Base-by-base conservation (phyloP, 1,140 invertebrate genomes). In the Drosophila mojavensis region DNA sequence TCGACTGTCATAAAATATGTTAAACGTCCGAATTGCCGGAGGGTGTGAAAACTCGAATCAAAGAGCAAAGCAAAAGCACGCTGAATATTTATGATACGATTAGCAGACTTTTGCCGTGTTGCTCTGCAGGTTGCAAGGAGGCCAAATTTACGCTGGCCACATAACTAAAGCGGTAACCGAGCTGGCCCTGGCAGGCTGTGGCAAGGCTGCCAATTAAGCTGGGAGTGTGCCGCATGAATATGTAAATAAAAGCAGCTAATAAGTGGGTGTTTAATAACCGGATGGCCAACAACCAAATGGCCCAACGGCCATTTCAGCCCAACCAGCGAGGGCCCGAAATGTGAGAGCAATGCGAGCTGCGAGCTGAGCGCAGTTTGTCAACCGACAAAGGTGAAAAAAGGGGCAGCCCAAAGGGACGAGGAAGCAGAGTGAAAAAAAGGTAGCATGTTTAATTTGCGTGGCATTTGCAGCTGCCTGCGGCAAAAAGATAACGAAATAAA, bases 401-500 rank as follows among this genome's bases (percentile, higher is more conserved):
- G 58, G 11, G 30, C 28, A 47, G 20, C 53, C 68, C 43, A 20
- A 17, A 65, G 76, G 76, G 76, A 39, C 10, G 36, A 11, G 36
- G 72, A 53, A 50, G 24, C 39, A 43, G 7, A 39, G 36, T 9
- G 39, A 66, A 68, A 75, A 89, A 88, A 88, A 89, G 78, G 81
- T 81, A 83, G 81, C 75, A 79, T 89, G 84, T 91, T 91, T 91
- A 91, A 91, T 91, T 91, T 91, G 83, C 89, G 84, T 91, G 88
- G 83, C 80, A 85, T 91, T 91, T 91, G 78, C 78, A 89, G 75
- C 88, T 79, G 89, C 89, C 89, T 91, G 89, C 89, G 89, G 89
- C 84, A 91, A 91, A 91, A 91, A 91, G 89, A 91, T 91, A 91
- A 91, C 83, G 89, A 89, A 89, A 89, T 89, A 89, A 91, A 89